These are phyloP conservation scores for Polia nebulosa DNA, from an alignment of 2,888 invertebrate species.

Conservation along the genomic window DNA sequence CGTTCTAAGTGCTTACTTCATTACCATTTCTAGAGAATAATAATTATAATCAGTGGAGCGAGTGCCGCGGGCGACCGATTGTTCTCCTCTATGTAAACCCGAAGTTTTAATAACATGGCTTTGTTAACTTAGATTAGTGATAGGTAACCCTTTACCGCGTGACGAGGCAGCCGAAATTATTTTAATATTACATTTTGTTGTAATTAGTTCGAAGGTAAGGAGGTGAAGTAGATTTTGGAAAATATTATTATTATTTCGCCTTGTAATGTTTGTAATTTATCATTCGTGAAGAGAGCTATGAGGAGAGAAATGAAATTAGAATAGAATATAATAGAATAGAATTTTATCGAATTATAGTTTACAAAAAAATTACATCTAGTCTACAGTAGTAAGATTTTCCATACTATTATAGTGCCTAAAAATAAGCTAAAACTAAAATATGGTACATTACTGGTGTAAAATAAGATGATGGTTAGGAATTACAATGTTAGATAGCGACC, in stretches of 20 bases:
- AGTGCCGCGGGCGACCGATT: conserved; percentile 67
- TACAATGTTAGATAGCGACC: too few species aligned
- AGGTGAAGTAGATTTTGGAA: conserved; percentile 22
- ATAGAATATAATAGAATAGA: too few species aligned
- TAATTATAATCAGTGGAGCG: conserved; percentile 74
- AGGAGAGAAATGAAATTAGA: too few species aligned
- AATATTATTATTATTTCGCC: conserved; percentile 21
- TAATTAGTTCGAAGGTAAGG: conserved; percentile 35
- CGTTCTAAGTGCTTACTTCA: conserved; percentile 68
- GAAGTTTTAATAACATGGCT: conserved; percentile 78
- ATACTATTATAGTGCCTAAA: too few species aligned
- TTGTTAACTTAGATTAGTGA: conserved; percentile 79
- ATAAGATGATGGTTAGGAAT: too few species aligned
- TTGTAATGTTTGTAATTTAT: conserved; percentile 6
- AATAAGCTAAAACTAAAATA: too few species aligned
- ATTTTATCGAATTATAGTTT: too few species aligned
- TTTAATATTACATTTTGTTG: conserved; percentile 62
- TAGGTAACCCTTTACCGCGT: conserved; percentile 69
- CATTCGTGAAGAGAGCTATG: not conserved
- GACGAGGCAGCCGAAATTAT: conserved; percentile 52
- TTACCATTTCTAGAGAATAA: conserved; percentile 78
- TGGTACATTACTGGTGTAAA: too few species aligned
- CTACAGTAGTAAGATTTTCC: too few species aligned
- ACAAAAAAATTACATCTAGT: too few species aligned
- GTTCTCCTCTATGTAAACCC: conserved; percentile 67